phyloP scores from a whole-genome alignment of 1,140 invertebrate genomes.

The Cotesia vestalis region DNA sequence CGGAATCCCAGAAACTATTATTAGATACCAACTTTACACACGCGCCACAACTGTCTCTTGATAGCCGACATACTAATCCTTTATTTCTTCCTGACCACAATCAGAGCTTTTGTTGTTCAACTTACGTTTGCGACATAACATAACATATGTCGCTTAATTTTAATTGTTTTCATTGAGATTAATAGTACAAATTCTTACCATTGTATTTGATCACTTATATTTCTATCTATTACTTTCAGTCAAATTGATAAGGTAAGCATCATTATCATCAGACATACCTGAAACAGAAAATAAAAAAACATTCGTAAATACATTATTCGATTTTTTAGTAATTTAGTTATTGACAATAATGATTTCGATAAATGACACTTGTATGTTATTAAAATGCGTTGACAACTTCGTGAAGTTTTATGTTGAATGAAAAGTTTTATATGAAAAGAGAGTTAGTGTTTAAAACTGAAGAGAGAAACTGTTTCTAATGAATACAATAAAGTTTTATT shows the following conservation, averaged over 20 bases:
- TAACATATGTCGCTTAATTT: not conserved
- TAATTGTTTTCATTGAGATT: not conserved
- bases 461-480: no score
- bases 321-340: no score
- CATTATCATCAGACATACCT: constrained; percentile 22
- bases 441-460: no score
- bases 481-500: no score
- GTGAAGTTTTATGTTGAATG: no score
- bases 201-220: no score
- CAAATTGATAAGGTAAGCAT: not conserved
- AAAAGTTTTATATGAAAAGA: no score
- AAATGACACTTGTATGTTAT: no score
- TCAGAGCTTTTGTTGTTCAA: not conserved
- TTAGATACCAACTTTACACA: constrained; percentile 21
- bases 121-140: not conserved
- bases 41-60: not conserved
- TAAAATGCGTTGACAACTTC: no score
- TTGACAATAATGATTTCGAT: no score
- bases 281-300: constrained; percentile 18
- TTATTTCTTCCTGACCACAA: constrained; percentile 26
- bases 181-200: not conserved
- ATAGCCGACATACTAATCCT: constrained; percentile 6
- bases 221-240: not conserved
- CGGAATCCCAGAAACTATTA: constrained; percentile 2
- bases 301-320: not conserved